Conservation (phyloP, 2,797 vertebrate genomes). For the Acanthurus leucopareius region DNA sequence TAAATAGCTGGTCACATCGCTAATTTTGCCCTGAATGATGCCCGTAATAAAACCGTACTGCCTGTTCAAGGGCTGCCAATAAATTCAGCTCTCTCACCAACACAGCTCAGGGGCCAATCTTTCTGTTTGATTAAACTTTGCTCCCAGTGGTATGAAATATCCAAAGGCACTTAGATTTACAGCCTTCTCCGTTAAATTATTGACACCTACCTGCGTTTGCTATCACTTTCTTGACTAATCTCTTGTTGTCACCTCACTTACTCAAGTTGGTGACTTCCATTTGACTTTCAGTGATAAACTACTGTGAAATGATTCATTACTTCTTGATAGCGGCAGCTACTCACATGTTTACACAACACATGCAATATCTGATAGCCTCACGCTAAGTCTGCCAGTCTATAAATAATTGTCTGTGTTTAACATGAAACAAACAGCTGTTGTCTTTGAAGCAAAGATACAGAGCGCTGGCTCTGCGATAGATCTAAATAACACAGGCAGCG, state of each 20-base stretch:
- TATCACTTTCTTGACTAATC: slow-evolving; percentile 58
- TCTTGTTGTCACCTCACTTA: slow-evolving; percentile 49
- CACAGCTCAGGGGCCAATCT: slow-evolving; percentile 75
- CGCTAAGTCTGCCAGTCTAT: slow-evolving; percentile 44
- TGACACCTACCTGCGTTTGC: slow-evolving; percentile 70
- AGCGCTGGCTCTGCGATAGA: slow-evolving; percentile 43
- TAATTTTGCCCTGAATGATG: slow-evolving; percentile 81
- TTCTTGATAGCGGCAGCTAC: slow-evolving; percentile 13
- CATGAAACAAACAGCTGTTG: slow-evolving; percentile 74
- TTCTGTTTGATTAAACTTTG: slow-evolving; percentile 84
- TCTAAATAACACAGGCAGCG: slow-evolving; percentile 36
- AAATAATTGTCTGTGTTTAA: slow-evolving; percentile 66
- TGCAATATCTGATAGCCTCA: slow-evolving; percentile 40
- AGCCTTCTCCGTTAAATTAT: slow-evolving; percentile 74
- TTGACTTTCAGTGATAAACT: slow-evolving; percentile 60
- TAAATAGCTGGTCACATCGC: slow-evolving; percentile 77
- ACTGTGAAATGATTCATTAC: slow-evolving; percentile 23
- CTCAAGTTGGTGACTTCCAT: slow-evolving; percentile 58
- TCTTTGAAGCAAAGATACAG: slow-evolving; percentile 65
- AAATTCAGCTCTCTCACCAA: slow-evolving; percentile 74
- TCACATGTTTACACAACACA: slow-evolving; percentile 53
- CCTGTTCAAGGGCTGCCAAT: slow-evolving; percentile 77
- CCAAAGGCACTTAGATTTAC: slow-evolving; percentile 79
- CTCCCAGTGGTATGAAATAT: slow-evolving; percentile 76
- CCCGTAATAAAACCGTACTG: slow-evolving; percentile 79